Conservation (phyloP, 1,140 invertebrate species). For the Euura saliciscinereae region DNA sequence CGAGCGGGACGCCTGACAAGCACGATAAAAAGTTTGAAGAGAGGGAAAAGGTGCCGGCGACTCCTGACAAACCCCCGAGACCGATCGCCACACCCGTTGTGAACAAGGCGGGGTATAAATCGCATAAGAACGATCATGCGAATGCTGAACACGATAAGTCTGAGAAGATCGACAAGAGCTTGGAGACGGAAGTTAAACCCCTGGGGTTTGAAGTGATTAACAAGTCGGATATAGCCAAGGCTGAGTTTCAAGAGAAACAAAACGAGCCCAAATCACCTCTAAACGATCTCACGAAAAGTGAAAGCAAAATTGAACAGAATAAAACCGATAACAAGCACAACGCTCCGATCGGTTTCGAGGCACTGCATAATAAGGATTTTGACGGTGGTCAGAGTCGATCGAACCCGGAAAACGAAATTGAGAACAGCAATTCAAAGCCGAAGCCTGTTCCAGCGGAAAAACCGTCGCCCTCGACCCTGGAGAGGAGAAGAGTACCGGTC, state of each 20-base stretch:
- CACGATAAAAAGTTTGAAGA: constrained; percentile 44
- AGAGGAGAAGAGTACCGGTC: constrained; percentile 54
- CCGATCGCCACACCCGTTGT: constrained; percentile 51
- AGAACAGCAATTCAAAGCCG: constrained; percentile 30
- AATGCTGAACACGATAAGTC: constrained; percentile 39
- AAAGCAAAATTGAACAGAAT: constrained; percentile 29
- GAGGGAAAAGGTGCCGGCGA: constrained; percentile 52
- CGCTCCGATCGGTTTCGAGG: constrained; percentile 37
- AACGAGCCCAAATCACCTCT: neutral
- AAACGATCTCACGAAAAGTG: constrained; percentile 19
- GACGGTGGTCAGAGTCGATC: constrained; percentile 22
- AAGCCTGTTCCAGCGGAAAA: constrained; percentile 47
- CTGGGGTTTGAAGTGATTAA: constrained; percentile 22
- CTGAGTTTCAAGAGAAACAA: constrained; percentile 16
- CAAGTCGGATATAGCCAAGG: constrained; percentile 20
- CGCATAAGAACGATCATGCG: constrained; percentile 44
- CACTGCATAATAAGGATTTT: constrained; percentile 28
- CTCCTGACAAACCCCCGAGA: constrained; percentile 66
- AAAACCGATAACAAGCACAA: constrained; percentile 27
- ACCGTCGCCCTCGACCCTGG: constrained; percentile 43
- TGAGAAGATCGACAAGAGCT: constrained; percentile 24
- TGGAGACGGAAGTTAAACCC: constrained; percentile 27
- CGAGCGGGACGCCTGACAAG: constrained; percentile 55
- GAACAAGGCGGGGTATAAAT: constrained; percentile 46
- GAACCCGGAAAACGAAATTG: constrained; percentile 30